Percentiles rank a stretch among this genome's conserved stretches.
These are phyloP conservation scores for Cepaea hortensis DNA, from an alignment of 2,888 invertebrate species.

Conservation along the genomic window DNA sequence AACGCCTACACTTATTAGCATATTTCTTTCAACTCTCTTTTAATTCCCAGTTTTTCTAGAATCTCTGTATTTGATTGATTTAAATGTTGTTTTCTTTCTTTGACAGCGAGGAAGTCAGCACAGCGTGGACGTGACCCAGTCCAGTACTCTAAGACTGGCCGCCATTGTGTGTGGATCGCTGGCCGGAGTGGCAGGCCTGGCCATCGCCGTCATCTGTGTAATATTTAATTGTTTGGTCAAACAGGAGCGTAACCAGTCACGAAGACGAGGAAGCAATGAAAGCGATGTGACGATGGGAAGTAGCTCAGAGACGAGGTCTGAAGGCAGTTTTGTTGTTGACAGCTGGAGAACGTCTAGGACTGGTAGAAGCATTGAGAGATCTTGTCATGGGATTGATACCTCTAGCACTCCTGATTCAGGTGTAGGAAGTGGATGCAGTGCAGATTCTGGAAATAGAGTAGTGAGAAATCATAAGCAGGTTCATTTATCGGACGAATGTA, in stretches of 20 bases:
- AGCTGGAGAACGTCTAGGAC: neutral
- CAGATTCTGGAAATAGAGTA: too few species aligned
- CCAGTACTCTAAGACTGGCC: neutral
- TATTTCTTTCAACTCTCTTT: too few species aligned
- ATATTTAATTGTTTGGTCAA: neutral
- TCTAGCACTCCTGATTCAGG: neutral
- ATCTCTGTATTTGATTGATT: too few species aligned
- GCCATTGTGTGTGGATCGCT: conserved; percentile 20
- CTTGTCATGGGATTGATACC: too few species aligned
- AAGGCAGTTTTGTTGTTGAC: neutral
- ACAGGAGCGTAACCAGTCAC: neutral
- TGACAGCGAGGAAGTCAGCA: neutral
- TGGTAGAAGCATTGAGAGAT: neutral
- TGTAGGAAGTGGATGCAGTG: neutral
- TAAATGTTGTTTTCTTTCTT: neutral
- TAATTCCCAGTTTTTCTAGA: too few species aligned
- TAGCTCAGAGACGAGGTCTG: conserved; percentile 27
- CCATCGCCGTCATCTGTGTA: conserved; percentile 5
- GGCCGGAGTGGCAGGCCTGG: neutral
- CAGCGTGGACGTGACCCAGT: neutral
- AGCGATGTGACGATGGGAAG: conserved; percentile 38
- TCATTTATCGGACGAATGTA: too few species aligned
- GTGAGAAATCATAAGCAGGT: too few species aligned
- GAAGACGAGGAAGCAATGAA: neutral
- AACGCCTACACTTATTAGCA: too few species aligned